Evolutionary conservation across 2,888 invertebrate genomes (phyloP).

Genomic region (Mayetiola destructor): DNA sequence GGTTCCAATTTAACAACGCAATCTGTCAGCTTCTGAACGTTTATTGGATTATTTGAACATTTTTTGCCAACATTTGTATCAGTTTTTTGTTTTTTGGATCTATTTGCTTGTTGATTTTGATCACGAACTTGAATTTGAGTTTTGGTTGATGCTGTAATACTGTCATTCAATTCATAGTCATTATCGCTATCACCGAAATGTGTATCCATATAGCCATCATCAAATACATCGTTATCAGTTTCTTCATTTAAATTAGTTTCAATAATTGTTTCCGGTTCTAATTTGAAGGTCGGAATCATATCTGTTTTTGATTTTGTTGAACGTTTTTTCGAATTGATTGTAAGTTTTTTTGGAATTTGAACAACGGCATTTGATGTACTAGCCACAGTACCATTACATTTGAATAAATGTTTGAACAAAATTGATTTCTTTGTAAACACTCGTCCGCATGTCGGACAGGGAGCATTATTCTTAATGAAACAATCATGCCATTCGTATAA

Average conservation of each 20-base stretch:
- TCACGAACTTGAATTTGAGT: background rate
- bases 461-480: conserved; percentile 26
- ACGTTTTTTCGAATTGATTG: background rate
- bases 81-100: too few relatives aligned
- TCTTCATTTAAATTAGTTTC: background rate
- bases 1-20: background rate
- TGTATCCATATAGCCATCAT: background rate
- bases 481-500: conserved; percentile 33
- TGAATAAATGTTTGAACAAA: conserved; percentile 19
- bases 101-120: too few relatives aligned
- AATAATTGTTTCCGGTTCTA: conserved; percentile 14
- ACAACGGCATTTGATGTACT: background rate
- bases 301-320: background rate
- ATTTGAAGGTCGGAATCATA: conserved; percentile 6
- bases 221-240: background rate
- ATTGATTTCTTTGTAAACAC: conserved; percentile 15
- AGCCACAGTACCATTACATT: conserved; percentile 15
- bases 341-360: background rate
- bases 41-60: too few relatives aligned
- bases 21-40: background rate
- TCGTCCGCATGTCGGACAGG: conserved; percentile 30
- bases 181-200: conserved; percentile 5
- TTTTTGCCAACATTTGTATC: too few relatives aligned
- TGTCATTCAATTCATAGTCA: background rate
- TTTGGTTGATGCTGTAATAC: background rate